Evolutionary conservation across 2,888 invertebrate genomes (phyloP), one percentile per base, ranked within the genome.

Genomic region (Ichneumon xanthorius): DNA sequence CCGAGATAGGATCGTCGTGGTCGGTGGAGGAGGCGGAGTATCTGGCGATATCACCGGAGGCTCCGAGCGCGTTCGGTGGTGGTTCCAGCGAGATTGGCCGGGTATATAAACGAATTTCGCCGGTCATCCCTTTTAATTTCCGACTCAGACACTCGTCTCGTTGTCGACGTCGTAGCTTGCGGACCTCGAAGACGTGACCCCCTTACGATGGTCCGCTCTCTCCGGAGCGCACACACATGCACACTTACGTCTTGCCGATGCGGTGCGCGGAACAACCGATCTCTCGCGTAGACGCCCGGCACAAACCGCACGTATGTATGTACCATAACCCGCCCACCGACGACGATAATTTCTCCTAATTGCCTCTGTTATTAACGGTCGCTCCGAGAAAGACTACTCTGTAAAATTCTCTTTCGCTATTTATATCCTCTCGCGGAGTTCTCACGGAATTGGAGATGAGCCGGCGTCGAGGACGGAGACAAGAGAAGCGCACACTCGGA

Each of bases 281-380:
- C 33, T 78, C 63, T 79, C 50, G 76, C 79, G 80, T 86, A 86
- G 71, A 88, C 90, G 72, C 82, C 80, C 77, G 77, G 80, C 61
- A 68, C 63, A 70, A 77, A 80, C 73, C 80, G 79, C 80, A 68
- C 53, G 30, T 72, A 55, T 37, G 73, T 48, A 48, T 73, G 72
- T 78, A 85, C 63, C 71, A 37, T 61, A 82, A 40, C 55, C n/a
- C 82, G 86, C 90, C 91, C 90, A 91, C 90, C 88, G 87, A 89
- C 88, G 87, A 89, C 87, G 88, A 88, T 91, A 91, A 91, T 91
- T 90, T 89, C 89, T 87, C 85, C 89, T 91, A 91, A 91, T 91
- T 91, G 90, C 88, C 89, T 88, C 88, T 89, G 89, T 91, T 90
- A 91, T 91, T 91, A 91, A 86, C 88, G 84, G 33, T 45, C 80